Percentiles rank a stretch among this genome's conserved stretches.
These are phyloP conservation scores for Balearica regulorum DNA, from an alignment of 2,797 vertebrate genomes.

Conservation along the genomic window DNA sequence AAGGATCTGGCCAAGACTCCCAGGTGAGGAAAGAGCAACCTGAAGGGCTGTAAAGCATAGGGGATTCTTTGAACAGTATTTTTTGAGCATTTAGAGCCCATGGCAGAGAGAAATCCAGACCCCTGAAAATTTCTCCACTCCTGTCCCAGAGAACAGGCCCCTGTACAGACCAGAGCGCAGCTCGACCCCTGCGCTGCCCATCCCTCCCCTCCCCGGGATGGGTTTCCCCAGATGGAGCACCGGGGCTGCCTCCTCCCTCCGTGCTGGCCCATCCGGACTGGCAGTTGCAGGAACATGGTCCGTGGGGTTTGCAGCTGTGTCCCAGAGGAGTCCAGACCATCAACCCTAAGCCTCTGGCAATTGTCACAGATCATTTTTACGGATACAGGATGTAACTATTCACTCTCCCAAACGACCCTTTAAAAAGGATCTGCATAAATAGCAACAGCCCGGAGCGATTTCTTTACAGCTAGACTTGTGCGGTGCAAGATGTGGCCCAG, in stretches of 20 bases:
- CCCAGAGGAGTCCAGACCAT: background rate
- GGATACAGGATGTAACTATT: background rate
- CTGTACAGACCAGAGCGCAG: accelerated
- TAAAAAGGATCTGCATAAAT: background rate
- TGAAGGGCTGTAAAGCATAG: background rate
- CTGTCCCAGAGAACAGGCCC: background rate
- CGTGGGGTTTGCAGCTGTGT: background rate
- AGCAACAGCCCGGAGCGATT: accelerated
- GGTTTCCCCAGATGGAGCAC: background rate
- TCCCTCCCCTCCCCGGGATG: background rate
- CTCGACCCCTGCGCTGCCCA: accelerated
- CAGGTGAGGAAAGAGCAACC: background rate
- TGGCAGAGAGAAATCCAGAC: background rate
- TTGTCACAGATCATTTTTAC: background rate
- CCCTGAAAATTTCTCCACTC: accelerated
- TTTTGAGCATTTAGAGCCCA: background rate
- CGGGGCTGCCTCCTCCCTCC: background rate
- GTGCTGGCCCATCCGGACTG: too few relatives aligned
- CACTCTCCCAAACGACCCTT: background rate
- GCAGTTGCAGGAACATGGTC: background rate
- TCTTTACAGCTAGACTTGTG: too few relatives aligned
- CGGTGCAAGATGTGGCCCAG: background rate
- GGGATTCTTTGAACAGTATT: background rate
- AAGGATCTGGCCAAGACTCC: background rate
- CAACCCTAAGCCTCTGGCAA: background rate